Percentiles rank a stretch among this genome's conserved stretches.
phyloP scores from a whole-genome alignment of 2,797 vertebrate genomes.

The Furcifer pardalis region DNA sequence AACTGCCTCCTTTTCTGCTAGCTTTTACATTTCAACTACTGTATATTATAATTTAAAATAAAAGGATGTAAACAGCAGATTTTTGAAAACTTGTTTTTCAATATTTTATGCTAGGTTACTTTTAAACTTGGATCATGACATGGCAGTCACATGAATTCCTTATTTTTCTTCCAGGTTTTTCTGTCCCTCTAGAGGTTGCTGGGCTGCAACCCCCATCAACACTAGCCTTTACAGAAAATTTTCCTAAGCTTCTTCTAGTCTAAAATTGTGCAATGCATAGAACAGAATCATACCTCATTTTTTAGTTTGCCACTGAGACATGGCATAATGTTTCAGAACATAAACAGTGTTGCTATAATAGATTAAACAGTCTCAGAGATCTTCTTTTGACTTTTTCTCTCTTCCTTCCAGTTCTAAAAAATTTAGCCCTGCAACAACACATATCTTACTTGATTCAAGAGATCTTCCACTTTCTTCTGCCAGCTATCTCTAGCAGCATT shows the following conservation, averaged over 20 bases:
- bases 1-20: not conserved
- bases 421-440: not conserved
- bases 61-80: not conserved
- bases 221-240: not conserved
- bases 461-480: slow-evolving; percentile 98
- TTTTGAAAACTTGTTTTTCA: not conserved
- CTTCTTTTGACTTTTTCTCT: not conserved
- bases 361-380: not conserved
- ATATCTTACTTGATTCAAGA: slow-evolving; percentile 91
- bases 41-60: not conserved
- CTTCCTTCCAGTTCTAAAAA: not conserved
- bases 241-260: not conserved
- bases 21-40: not conserved
- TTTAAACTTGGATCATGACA: not conserved
- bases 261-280: not conserved
- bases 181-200: not conserved
- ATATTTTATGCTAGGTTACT: not conserved
- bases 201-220: not conserved
- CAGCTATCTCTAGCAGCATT: slow-evolving; percentile 89
- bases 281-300: not conserved
- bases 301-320: not conserved
- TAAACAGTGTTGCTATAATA: not conserved
- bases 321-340: too few relatives aligned
- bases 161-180: not conserved
- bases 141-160: not conserved